Base-by-base conservation (phyloP, 2,888 invertebrate genomes). In the Chorisops tibialis region DNA sequence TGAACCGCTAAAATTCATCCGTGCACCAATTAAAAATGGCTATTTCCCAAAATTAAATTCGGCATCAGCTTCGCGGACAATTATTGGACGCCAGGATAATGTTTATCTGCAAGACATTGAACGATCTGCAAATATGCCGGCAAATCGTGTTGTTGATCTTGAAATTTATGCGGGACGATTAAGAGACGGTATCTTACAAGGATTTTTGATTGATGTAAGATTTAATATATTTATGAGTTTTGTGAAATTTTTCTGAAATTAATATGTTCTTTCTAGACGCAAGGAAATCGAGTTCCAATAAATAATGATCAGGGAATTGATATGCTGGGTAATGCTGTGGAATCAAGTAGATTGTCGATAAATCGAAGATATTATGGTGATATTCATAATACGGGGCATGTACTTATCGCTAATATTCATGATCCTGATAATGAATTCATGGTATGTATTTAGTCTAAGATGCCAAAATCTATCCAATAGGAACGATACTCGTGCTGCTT, bases 361-460 rank as follows among this genome's bases (percentile, higher is more conserved):
- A 88, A 89, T 75, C 73, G 74, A 0, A 81, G 82, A 3, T 76
- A 84, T 19, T 89, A 88, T 70, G 90, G 91, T 12, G 84, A 85
- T 71, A 70, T 89, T 4, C 90, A 91, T 75, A 90, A 90, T 76
- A 81, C 85, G 71, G 89, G 89, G 1, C 91, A 91, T 73, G 82
- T 85, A 35, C 82, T 87, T 68, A 78, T 88, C n/a, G 83, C 87
- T 0, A 85, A 83, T 71, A 81, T 85, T 67, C 89, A 90, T 71
- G 90, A 91, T 75, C 89, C 89, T 0, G 83, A 85, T 60, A 83
- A 85, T 68, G 82, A 85, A 63, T 87, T 87, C 73, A 79, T 87
- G 76, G 88, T 88, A 74, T 79, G 78, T 71, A 1, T 7, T 30
- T 7, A 30, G 30, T n/a, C n/a, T n/a, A n/a, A n/a, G n/a, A n/a